Conservation (phyloP, 1,140 invertebrate genomes). For the Formica selysi region DNA sequence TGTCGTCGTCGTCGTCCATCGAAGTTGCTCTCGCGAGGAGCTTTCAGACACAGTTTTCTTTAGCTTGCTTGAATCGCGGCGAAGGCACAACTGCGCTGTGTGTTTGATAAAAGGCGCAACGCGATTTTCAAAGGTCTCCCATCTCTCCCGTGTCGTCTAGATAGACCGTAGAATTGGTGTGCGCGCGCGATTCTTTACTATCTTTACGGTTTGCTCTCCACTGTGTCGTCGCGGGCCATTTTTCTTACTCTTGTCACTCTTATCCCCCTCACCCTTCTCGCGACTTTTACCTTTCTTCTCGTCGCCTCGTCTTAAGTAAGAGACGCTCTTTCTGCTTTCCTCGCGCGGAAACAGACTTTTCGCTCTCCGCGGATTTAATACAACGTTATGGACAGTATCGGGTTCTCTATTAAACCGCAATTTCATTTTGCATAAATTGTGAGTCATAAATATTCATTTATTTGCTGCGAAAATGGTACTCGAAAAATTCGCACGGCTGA, state of each 20-base stretch:
- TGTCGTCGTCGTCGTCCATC: conserved; percentile 29
- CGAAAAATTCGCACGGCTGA: conserved; percentile 27
- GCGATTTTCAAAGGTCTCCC: conserved; percentile 62
- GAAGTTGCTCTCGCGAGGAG: conserved; percentile 29
- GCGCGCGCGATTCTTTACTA: conserved; percentile 57
- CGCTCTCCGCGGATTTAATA: conserved; percentile 48
- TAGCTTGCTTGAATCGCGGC: conserved; percentile 52
- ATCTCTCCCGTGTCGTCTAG: conserved; percentile 44
- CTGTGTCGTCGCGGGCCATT: conserved; percentile 53
- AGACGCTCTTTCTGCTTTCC: conserved; percentile 54
- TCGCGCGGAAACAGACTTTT: conserved; percentile 44
- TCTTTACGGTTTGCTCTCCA: conserved; percentile 62
- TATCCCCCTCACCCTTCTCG: conserved; percentile 35
- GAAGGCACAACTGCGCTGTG: conserved; percentile 48
- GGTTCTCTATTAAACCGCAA: conserved; percentile 32
- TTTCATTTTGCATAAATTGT: conserved; percentile 59
- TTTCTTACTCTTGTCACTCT: conserved; percentile 62
- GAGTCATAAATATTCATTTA: conserved; percentile 59
- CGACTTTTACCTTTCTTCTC: conserved; percentile 51
- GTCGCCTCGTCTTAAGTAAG: conserved; percentile 42
- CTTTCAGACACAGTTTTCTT: conserved; percentile 61
- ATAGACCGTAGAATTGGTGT: conserved; percentile 59
- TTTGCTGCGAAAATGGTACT: conserved; percentile 30
- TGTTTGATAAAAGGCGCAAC: conserved; percentile 62
- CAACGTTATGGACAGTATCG: conserved; percentile 39